Evolutionary conservation across 2,888 invertebrate genomes (phyloP), one percentile per base, ranked within the genome.

Genomic region (Stenurella melanura): DNA sequence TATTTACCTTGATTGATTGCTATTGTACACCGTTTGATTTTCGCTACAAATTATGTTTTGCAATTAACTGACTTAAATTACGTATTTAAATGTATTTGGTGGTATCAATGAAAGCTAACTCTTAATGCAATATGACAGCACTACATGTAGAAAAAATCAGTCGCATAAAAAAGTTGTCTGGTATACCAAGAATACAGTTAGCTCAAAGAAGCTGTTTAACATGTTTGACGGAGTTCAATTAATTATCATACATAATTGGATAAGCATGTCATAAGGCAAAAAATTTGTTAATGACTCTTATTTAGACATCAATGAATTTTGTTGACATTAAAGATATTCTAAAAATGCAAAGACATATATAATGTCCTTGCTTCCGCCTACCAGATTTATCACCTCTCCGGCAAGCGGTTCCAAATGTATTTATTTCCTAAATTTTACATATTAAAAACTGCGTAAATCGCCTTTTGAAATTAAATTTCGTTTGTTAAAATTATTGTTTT

Each of bases 181-280:
- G 15, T 0, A n/a, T 50, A n/a, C n/a, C 50, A n/a, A 42, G 42
- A 42, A 12, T 50, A 50, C 50, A 50, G 50, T n/a, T 50, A 50
- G n/a, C 12, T 50, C 12, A 3, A 15, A n/a, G 6, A n/a, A 50
- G n/a, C n/a, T 50, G 15, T 50, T 50, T 50, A 50, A 50, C 64
- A 64, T 19, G 64, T 64, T 38, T 38, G 42, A 64, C 42, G 38
- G 18, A 38, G 64, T 38, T 61, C 26, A 11, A 64, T 38, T 64
- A 64, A 19, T 38, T 19, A 64, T 21, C 64, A 18, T 18, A 42
- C 12, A 42, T 64, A 38, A 64, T 38, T 64, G 30, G 38, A 64
- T 64, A 64, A 42, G 64, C 42, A 19, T 64, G 18, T 64, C 42
- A 42, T 42, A 64, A 50, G n/a, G 15, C 6, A 50, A 50, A 50